Evolutionary conservation across 1,140 invertebrate genomes (phyloP).

Genomic region (Thaumetopoea pityocampa): DNA sequence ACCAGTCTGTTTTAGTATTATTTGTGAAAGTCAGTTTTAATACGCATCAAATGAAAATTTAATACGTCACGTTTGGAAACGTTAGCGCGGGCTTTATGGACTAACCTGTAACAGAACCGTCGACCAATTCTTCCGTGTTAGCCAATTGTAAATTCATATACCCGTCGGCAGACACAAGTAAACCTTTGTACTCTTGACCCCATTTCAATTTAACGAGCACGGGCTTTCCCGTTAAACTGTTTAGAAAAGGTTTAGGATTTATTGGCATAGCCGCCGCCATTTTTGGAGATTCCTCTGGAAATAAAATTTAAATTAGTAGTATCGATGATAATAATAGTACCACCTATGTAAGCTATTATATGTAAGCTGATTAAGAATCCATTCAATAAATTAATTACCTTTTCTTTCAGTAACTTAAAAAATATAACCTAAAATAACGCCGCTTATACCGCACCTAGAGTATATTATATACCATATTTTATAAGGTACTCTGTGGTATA

Average conservation of each 20-base stretch:
- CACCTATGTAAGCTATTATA: no score
- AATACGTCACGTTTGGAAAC: neutral
- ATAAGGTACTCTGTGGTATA: no score
- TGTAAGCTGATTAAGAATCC: no score
- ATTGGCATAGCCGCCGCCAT: slow-evolving; percentile 92
- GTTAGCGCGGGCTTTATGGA: neutral
- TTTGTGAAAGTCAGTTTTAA: no score
- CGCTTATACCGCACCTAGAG: no score
- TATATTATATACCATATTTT: no score
- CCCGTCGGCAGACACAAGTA: slow-evolving; percentile 97
- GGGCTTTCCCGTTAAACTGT: slow-evolving; percentile 97
- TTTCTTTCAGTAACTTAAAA: no score
- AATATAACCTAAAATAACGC: no score
- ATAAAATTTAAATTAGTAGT: slow-evolving; percentile 7
- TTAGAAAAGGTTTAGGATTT: slow-evolving; percentile 99
- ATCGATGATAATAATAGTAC: no score
- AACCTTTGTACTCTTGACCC: slow-evolving; percentile 99
- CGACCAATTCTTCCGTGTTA: slow-evolving; percentile 98
- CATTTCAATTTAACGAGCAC: slow-evolving; percentile 99
- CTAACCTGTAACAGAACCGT: slow-evolving; percentile 89
- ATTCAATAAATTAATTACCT: no score
- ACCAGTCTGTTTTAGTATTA: no score
- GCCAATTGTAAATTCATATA: slow-evolving; percentile 99
- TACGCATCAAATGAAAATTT: neutral
- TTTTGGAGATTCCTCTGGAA: slow-evolving; percentile 35